Conservation (phyloP, 2,888 invertebrate genomes). For the Mythimna vitellina region DNA sequence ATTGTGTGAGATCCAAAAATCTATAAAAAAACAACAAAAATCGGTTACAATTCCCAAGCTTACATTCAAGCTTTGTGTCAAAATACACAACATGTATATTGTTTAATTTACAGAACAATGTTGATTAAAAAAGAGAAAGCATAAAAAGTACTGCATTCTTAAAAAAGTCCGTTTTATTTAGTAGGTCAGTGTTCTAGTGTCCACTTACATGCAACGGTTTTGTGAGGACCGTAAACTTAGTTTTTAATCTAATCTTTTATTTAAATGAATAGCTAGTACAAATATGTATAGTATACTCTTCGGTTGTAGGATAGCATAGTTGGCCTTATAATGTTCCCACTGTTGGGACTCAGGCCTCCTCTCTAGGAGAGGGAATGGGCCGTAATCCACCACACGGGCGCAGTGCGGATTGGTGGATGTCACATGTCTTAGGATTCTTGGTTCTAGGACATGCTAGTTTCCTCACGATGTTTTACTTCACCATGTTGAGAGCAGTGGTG, state of each 20-base stretch:
- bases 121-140: constrained; percentile 45
- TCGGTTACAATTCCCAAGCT: neutral
- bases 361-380: too few species aligned
- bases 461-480: too few species aligned
- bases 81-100: constrained; percentile 14
- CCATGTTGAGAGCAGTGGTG: too few species aligned
- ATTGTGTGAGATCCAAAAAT: too few species aligned
- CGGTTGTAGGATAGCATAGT: neutral
- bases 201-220: constrained; percentile 39
- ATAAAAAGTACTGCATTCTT: constrained; percentile 4
- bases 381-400: too few species aligned
- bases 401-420: too few species aligned
- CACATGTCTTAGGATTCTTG: too few species aligned
- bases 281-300: neutral
- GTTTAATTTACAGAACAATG: constrained; percentile 18
- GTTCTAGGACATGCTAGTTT: too few species aligned
- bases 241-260: constrained; percentile 51
- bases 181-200: constrained; percentile 36
- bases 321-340: too few species aligned
- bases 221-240: neutral
- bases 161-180: constrained; percentile 17
- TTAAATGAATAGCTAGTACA: constrained; percentile 28
- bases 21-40: neutral
- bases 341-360: too few species aligned
- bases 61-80: constrained; percentile 12